A percentile compares a stretch with the other conserved stretches of the same genome.
Evolutionary conservation across 2,797 vertebrate genomes (phyloP).

Genomic region (Etheostoma perlongum): DNA sequence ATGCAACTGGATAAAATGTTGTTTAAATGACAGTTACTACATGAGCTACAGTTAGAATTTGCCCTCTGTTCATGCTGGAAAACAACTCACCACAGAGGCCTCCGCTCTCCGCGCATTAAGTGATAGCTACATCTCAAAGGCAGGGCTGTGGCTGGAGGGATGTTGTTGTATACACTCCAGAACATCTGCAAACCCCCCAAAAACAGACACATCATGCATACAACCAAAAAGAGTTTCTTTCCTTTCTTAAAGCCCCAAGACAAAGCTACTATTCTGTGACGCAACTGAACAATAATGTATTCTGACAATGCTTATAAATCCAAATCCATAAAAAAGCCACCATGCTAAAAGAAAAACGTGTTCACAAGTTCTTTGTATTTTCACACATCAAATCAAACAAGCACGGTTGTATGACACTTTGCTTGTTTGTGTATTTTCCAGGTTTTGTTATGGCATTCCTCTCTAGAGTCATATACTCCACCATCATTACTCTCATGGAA

Average conservation of each 20-base stretch:
- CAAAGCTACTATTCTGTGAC: neutral
- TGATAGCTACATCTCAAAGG: constrained; percentile 93
- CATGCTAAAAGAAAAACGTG: neutral
- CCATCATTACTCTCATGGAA: neutral
- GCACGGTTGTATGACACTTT: neutral
- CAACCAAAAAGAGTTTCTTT: neutral
- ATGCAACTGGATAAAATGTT: neutral
- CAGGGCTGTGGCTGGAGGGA: constrained; percentile 89
- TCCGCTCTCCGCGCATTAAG: constrained; percentile 92
- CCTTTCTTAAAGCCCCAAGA: neutral
- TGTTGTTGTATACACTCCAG: constrained; percentile 97
- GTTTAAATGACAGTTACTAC: neutral
- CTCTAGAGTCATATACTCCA: neutral
- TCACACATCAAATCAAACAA: neutral
- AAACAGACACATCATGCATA: neutral
- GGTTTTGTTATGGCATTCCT: neutral
- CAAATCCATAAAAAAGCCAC: neutral
- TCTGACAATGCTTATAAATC: neutral
- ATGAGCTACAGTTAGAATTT: neutral
- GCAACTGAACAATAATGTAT: no score
- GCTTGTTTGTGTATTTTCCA: neutral
- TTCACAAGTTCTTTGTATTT: neutral
- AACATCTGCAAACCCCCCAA: constrained; percentile 84
- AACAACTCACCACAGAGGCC: constrained; percentile 88
- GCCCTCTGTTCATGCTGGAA: neutral